These are phyloP conservation scores for Callipepla squamata DNA, from an alignment of 2,113 vertebrate species.

Conservation along the genomic window DNA sequence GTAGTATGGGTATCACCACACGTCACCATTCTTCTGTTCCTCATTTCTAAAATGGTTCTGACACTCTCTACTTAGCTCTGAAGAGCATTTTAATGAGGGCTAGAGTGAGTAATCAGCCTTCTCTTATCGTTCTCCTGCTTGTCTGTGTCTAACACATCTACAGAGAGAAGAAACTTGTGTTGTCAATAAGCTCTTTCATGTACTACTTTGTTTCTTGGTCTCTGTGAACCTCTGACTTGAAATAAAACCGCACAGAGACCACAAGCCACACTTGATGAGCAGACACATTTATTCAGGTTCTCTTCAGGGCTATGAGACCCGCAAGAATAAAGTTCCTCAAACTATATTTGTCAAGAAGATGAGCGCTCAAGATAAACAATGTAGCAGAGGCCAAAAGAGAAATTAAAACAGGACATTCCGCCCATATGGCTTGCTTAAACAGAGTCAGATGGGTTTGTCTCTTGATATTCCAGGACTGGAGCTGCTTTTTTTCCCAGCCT, in stretches of 20 bases:
- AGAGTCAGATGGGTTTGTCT: slow-evolving; percentile 4
- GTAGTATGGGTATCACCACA: accelerated
- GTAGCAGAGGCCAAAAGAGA: not conserved
- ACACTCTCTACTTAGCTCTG: not conserved
- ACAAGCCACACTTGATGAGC: not conserved
- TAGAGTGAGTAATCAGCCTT: not conserved
- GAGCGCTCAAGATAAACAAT: not conserved
- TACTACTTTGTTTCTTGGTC: not conserved
- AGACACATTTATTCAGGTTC: not conserved
- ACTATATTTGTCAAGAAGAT: slow-evolving; percentile 16
- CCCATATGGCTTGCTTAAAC: not conserved
- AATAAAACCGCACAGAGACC: not conserved
- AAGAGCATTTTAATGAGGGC: not conserved
- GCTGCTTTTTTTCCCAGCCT: not conserved
- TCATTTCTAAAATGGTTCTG: not conserved
- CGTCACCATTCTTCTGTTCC: not conserved
- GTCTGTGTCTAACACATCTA: not conserved
- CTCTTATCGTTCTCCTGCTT: not conserved
- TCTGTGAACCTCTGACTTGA: not conserved
- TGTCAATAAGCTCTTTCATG: not conserved
- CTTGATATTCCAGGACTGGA: not conserved
- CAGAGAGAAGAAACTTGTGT: not conserved
- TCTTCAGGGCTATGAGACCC: not conserved
- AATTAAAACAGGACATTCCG: not conserved
- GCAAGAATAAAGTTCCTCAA: not conserved